Evolutionary conservation across 2,888 invertebrate genomes (phyloP), one percentile per base, ranked within the genome.

Genomic region (Plemyria rubiginata): DNA sequence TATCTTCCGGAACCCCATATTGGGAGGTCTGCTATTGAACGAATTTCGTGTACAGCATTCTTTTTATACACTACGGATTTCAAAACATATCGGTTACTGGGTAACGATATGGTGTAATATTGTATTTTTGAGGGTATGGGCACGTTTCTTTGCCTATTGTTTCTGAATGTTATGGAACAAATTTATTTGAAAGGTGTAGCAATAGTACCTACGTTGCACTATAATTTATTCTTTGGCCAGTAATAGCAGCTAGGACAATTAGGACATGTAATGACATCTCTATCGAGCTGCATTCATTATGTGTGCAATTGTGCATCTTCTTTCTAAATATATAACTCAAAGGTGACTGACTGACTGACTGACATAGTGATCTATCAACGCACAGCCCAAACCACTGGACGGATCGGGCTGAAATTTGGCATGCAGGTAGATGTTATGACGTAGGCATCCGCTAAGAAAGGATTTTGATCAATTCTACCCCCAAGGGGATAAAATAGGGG

Each of bases 41-140:
- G 70, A 74, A 65, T 66, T 69, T 62, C 65, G 57, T 62, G 58
- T 71, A 71, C 60, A 66, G 67, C 70, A 73, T 72, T 72, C 76
- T 74, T 72, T 82, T 80, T 88, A 86, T 88, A 89, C 83, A 84
- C 76, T 73, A 71, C 65, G 60, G 66, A 73, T 89, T 88, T 81
- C 87, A 83, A 87, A 88, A 88, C 69, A 65, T 62, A 60, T 79
- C 72, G 77, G 79, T 82, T 77, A 84, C 74, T 76, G 57, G 81
- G 79, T 78, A 76, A 78, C 70, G 59, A 54, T 50, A 63, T 86
- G 78, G 79, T 69, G 83, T 72, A 83, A 85, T 63, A 38, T 51
- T 32, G 52, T 57, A 52, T 69, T 76, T n/a, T 75, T 65, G 54
- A 65, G 67, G 65, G 67, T 51, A 61, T 66, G 67, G 75, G 79